Base-by-base conservation (phyloP, 1,140 invertebrate genomes). In the Eciton burchellii region DNA sequence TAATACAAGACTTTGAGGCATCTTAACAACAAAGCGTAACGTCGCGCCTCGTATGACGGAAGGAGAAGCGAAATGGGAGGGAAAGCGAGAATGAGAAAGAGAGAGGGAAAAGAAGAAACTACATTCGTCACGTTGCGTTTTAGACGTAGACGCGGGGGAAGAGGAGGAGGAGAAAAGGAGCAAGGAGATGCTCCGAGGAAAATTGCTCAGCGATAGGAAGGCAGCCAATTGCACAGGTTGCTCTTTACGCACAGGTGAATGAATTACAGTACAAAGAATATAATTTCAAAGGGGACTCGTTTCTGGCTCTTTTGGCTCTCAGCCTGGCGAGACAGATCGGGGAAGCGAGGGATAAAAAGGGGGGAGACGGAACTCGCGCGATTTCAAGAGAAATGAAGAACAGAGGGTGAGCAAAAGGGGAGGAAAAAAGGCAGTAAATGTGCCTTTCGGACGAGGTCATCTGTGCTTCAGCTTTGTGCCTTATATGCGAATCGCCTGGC, bases 241-340 rank as follows among this genome's bases (percentile, higher is more conserved):
- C 19, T 11, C 56, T 81, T 81, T 81, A 73, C 56, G 68, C 68
- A 73, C 29, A 81, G 77, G 60, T 82, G 71, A 82, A 82, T 73
- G 70, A 82, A 73, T 74, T 82, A 74, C 71, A 45, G 60, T 21
- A 63, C 45, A 45, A 73, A 47, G 47, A 54, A 82, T 82, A 63
- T 73, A 82, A 81, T 82, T 47, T 82, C 71, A 82, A 82, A 82
- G 56, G 35, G 35, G 76, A 74, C 59, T 82, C 81, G 68, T 73
- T 74, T 82, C 77, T n/a, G 59, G 63, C 41, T 79, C 54, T 59
- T 81, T 60, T 29, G 57, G 24, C 70, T 73, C 60, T 81, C 43
- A 81, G 6, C 35, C 54, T 21, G n/a, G 43, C 14, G 66, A 79
- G 74, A 79, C 74, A 79, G 70, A 70, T 79, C 63, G 74, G 35